Base-by-base conservation (phyloP, 2,113 vertebrate species). In the Emydocephalus ijimae region DNA sequence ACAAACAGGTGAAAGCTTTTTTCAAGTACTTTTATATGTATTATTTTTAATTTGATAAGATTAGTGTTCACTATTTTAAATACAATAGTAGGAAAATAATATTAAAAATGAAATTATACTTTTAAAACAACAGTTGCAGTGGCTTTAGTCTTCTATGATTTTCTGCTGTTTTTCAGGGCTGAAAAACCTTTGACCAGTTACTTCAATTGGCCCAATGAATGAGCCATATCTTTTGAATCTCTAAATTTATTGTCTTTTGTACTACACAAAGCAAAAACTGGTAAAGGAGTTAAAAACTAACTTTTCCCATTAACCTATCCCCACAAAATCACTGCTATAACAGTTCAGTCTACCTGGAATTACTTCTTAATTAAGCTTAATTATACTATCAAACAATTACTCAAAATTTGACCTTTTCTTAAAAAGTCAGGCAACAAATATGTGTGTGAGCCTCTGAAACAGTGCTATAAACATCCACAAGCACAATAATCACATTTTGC, bases 401-500 rank as follows among this genome's bases (percentile, higher is more conserved):
- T 97, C 94, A 97, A 96, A 96, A 97, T 95, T 54, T 97, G 92
- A 95, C 91, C 94, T 96, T 96, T 91, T 95, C 89, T 93, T 93
- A 97, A 95, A 97, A 97, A 97, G 97, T 92, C 88, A 96, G 81
- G 39, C 91, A 96, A 95, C 93, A 95, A 92, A 93, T 94, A 95
- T 96, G 86, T 90, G 92, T 61, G 89, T 56, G 92, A 89, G 93
- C 74, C 54, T 56, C 21, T 94, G 95, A 92, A 95, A 95, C 85
- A 64, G 93, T 93, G 21, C 14, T 61, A 4, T 52, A 94, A 26
- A 39, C 94, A 94, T 29, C 57, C 91, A 34, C 14, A 86, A 52
- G 50, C 89, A 81, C 21, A 95, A 89, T 91, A 96, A 95, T 94
- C 88, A 96, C 91, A 93, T 93, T 90, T 92, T 48, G 1, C 45